phyloP scores from a whole-genome alignment of 1,140 invertebrate species.

The Glomeris maerens region DNA sequence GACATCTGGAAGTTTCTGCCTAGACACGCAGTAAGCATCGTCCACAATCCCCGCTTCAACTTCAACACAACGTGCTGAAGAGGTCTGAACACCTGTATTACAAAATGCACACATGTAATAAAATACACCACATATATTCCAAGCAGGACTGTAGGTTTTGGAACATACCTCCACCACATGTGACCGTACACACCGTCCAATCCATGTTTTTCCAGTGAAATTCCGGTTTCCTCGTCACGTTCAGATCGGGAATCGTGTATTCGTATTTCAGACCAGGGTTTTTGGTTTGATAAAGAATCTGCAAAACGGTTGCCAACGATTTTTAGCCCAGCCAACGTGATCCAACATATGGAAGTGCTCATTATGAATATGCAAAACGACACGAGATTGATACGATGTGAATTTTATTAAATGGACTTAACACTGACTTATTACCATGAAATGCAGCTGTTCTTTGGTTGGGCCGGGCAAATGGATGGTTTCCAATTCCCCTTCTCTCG shows the following conservation, averaged over 20 bases:
- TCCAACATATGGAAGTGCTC: too few relatives aligned
- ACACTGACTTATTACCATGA: too few relatives aligned
- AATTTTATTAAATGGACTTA: too few relatives aligned
- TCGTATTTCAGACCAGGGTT: constrained; percentile 70
- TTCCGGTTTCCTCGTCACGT: constrained; percentile 40
- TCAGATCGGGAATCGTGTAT: constrained; percentile 57
- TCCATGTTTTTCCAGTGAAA: constrained; percentile 58
- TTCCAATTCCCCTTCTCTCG: constrained; percentile 63
- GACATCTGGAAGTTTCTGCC: constrained; percentile 42
- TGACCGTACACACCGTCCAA: constrained; percentile 61
- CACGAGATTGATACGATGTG: too few relatives aligned
- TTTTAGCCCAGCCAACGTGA: background rate
- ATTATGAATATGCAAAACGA: too few relatives aligned
- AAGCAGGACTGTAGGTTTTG: background rate
- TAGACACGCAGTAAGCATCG: constrained; percentile 45
- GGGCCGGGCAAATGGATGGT: constrained; percentile 66
- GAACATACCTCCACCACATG: constrained; percentile 52
- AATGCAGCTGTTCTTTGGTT: constrained; percentile 59
- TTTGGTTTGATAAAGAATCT: constrained; percentile 66
- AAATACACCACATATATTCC: background rate
- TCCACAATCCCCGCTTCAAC: constrained; percentile 46
- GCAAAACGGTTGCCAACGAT: constrained; percentile 21
- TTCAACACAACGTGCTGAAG: constrained; percentile 48
- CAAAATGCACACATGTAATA: background rate
- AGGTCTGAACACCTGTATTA: constrained; percentile 29